Conservation (phyloP, 2,113 vertebrate genomes). For the Toxotes chatareus region DNA sequence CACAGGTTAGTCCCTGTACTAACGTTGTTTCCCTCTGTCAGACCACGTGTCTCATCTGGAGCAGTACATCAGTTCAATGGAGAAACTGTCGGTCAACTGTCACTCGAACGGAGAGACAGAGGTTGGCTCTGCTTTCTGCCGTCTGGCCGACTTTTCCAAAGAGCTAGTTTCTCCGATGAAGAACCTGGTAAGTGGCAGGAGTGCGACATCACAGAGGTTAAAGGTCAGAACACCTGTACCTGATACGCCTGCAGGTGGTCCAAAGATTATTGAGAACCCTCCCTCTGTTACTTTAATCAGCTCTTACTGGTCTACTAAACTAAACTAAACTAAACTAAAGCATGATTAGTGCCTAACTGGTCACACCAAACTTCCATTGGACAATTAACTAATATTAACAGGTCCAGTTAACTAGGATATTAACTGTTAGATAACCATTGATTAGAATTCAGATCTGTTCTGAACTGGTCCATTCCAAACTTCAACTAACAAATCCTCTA, state of each 20-base stretch:
- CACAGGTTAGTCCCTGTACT: not conserved
- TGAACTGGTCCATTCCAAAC: not conserved
- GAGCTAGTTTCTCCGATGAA: slow-evolving; percentile 76
- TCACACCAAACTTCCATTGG: not conserved
- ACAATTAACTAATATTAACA: not conserved
- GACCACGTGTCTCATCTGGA: slow-evolving; percentile 75
- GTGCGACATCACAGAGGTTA: not conserved
- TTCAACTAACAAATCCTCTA: not conserved
- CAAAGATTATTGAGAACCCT: not conserved
- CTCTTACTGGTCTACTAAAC: too few species aligned
- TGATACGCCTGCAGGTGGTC: not conserved
- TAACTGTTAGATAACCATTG: too few species aligned
- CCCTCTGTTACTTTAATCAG: too few species aligned
- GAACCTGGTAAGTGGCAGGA: slow-evolving; percentile 67
- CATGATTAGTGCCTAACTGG: too few species aligned
- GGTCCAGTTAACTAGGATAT: not conserved
- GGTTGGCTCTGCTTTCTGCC: slow-evolving; percentile 75
- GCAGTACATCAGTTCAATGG: slow-evolving; percentile 78
- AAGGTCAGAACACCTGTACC: not conserved
- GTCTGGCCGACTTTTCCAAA: slow-evolving; percentile 75
- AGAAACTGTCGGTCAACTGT: slow-evolving; percentile 77
- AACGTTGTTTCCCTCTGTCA: slow-evolving; percentile 26
- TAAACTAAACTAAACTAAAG: too few species aligned
- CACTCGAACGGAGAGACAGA: slow-evolving; percentile 74
- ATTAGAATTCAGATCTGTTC: too few species aligned